Conservation (phyloP, 2,888 invertebrate genomes). For the Drosophila mettleri region DNA sequence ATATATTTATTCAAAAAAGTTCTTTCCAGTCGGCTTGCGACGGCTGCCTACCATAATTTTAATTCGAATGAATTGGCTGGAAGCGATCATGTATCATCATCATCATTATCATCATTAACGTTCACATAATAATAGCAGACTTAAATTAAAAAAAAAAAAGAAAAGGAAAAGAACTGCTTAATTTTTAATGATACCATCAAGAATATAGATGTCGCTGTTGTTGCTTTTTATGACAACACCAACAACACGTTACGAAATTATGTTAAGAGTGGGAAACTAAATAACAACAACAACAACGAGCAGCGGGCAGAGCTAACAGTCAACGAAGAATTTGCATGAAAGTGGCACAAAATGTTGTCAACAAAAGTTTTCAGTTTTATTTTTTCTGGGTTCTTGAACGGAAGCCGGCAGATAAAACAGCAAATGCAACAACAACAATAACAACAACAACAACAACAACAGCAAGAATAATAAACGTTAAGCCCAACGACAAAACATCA, state of each 20-base stretch:
- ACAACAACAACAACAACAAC: constrained; percentile 12
- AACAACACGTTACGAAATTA: constrained; percentile 66
- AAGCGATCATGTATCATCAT: constrained; percentile 7
- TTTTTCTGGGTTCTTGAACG: constrained; percentile 61
- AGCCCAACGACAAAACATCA: constrained; percentile 25
- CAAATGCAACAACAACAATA: constrained; percentile 23
- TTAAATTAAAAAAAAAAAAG: constrained; percentile 19
- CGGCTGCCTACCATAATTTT: neutral
- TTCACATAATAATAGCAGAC: constrained; percentile 16
- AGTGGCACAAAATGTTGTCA: constrained; percentile 72
- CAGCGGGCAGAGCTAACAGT: constrained; percentile 48
- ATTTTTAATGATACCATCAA: constrained; percentile 45
- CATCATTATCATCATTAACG: constrained; percentile 20
- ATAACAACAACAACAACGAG: constrained; percentile 5
- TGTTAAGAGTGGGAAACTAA: constrained; percentile 54
- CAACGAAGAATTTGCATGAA: constrained; percentile 75
- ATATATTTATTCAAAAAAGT: neutral
- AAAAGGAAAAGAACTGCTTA: constrained; percentile 21
- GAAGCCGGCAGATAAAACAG: constrained; percentile 64
- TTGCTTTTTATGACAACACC: constrained; percentile 39
- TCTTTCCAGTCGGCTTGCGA: neutral
- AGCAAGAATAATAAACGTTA: constrained; percentile 32
- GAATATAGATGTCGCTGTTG: constrained; percentile 39
- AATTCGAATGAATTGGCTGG: constrained; percentile 3
- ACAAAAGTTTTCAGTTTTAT: constrained; percentile 46